Evolutionary conservation across 2,797 vertebrate genomes (phyloP).

Genomic region (Diglossa cyanea): DNA sequence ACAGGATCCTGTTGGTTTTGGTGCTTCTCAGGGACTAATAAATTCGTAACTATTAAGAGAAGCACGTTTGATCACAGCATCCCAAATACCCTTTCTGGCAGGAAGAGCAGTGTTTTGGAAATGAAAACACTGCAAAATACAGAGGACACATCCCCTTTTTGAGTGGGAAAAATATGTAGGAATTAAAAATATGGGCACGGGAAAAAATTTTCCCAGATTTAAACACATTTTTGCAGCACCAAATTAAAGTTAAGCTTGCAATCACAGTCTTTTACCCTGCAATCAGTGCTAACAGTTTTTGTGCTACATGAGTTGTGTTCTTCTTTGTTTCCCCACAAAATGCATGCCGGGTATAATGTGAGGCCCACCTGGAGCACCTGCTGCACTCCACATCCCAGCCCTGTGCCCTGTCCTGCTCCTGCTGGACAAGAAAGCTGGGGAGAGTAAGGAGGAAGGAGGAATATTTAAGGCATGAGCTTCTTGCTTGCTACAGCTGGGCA

Average conservation of each 20-base stretch:
- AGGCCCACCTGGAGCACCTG: background rate
- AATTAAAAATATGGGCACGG: background rate
- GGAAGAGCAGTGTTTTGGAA: background rate
- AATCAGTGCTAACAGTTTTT: background rate
- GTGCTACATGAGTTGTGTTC: background rate
- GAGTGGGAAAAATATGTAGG: background rate
- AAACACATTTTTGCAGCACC: background rate
- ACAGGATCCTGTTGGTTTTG: background rate
- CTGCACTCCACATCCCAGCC: background rate
- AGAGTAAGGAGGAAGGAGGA: background rate
- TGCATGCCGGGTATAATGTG: background rate
- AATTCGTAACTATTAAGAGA: background rate
- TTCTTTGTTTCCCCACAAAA: background rate
- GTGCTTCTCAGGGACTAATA: background rate
- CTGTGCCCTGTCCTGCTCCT: background rate
- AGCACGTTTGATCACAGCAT: background rate
- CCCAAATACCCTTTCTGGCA: background rate
- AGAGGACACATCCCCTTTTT: background rate
- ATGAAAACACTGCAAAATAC: background rate
- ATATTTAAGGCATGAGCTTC: background rate
- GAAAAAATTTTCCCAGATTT: background rate
- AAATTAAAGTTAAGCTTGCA: background rate
- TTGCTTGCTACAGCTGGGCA: background rate
- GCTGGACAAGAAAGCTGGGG: background rate
- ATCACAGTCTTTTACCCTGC: background rate